Base-by-base conservation (phyloP, 2,888 invertebrate genomes). In the Andrena haemorrhoa region DNA sequence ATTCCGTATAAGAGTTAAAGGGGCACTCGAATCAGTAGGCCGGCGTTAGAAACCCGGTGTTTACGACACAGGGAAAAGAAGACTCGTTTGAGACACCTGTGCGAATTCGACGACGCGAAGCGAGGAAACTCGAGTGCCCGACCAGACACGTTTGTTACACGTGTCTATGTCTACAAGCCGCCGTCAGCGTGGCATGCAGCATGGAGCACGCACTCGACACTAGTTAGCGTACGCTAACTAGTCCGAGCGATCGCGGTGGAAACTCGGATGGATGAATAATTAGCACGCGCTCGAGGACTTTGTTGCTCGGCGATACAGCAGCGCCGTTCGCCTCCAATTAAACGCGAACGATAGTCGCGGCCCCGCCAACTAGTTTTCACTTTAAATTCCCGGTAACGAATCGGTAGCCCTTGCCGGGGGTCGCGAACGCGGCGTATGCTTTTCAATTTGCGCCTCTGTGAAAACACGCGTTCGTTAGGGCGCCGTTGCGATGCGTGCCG, bases 201-300 rank as follows among this genome's bases (percentile, higher is more conserved):
- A 26, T 64, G 10, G 74, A 60, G 73, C 47, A 8, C 23, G 69
- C 41, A 51, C 61, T 70, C 64, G 58, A 69, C 69, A 53, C 69
- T 79, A 70, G 81, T 81, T 79, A 73, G 65, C 74, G 72, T 71
- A 69, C 61, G 72, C 56, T 71, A 66, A 79, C 73, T 68, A 83
- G 69, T 80, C 8, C 49, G 41, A 61, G 63, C 64, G 71, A 72
- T 75, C 47, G 60, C 53, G 60, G 61, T 74, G 63, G 77, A 71
- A 76, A 51, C 70, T 63, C 74, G 49, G 68, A 63, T 71, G 74
- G 71, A 26, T 63, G 64, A 74, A 82, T 71, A 79, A 83, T 82
- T 82, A 79, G 72, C 41, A 53, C 69, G 64, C 61, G 35, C 69
- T 72, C 66, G 61, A 70, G 66, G 61, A 74, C 66, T 74, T 79